These are phyloP conservation scores for Spheniscus humboldti DNA, from an alignment of 2,797 vertebrate species.

Conservation along the genomic window DNA sequence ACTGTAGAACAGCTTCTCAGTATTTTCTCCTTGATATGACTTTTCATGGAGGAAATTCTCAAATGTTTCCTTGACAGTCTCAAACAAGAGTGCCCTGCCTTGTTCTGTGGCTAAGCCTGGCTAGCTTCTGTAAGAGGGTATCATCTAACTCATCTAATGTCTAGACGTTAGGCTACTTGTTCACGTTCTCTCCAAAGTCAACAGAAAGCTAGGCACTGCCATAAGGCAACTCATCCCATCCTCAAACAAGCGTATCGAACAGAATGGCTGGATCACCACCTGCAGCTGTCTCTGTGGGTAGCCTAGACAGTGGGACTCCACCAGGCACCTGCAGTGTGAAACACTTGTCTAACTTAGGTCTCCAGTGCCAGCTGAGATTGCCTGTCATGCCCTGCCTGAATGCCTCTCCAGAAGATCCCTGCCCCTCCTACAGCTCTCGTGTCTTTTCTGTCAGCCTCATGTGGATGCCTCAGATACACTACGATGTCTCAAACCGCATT, in stretches of 20 bases:
- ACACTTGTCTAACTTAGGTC: background rate
- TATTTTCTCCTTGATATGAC: background rate
- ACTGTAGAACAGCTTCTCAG: background rate
- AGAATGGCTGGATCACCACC: background rate
- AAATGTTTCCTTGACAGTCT: background rate
- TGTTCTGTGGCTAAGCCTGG: background rate
- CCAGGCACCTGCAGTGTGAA: background rate
- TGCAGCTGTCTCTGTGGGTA: background rate
- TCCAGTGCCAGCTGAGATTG: background rate
- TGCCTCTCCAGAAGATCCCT: background rate
- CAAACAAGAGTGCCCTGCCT: background rate
- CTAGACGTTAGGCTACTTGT: background rate
- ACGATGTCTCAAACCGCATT: background rate
- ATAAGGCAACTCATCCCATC: background rate
- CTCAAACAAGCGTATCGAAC: background rate
- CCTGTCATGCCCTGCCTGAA: background rate
- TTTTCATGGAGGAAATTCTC: background rate
- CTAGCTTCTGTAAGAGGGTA: background rate
- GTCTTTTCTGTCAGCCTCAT: background rate
- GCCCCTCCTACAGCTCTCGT: background rate
- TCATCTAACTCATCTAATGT: background rate
- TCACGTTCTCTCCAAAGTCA: background rate
- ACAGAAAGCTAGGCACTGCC: background rate
- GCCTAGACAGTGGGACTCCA: background rate
- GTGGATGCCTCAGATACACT: background rate